Conservation (phyloP, 1,140 invertebrate species). For the Pollicipes pollicipes region DNA sequence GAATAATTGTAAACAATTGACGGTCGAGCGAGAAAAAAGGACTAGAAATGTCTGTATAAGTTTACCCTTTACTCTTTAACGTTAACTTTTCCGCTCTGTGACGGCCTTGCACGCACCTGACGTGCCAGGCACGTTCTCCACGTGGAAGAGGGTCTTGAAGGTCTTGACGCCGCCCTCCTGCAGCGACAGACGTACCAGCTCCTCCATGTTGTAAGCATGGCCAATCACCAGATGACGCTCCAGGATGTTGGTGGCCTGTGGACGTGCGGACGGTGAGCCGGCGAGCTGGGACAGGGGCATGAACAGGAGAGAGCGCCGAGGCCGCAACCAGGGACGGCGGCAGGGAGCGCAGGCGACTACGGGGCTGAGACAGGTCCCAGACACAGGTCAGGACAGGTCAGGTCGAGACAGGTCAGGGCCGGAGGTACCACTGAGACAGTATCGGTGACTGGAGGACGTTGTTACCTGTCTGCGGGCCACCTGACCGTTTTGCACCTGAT, state of each 20-base stretch:
- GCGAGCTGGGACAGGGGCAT: too few relatives aligned
- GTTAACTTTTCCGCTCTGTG: not conserved
- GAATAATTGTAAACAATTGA: too few relatives aligned
- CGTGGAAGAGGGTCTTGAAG: constrained; percentile 34
- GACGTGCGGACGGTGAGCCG: not conserved
- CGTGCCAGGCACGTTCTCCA: not conserved
- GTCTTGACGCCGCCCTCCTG: constrained; percentile 37
- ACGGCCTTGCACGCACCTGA: not conserved
- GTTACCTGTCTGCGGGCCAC: too few relatives aligned
- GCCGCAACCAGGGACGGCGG: too few relatives aligned
- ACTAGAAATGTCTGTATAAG: not conserved
- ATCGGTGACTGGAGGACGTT: too few relatives aligned
- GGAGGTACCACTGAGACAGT: too few relatives aligned
- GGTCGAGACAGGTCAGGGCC: too few relatives aligned
- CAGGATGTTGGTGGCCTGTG: constrained; percentile 32
- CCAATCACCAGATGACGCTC: constrained; percentile 60
- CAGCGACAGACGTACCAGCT: constrained; percentile 44
- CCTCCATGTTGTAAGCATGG: constrained; percentile 54
- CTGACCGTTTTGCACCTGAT: too few relatives aligned
- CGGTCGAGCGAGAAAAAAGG: not conserved
- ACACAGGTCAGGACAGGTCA: too few relatives aligned
- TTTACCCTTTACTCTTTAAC: not conserved
- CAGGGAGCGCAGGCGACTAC: too few relatives aligned
- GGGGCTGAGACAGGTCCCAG: too few relatives aligned
- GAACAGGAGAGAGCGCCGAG: too few relatives aligned